Base-by-base conservation (phyloP, 1,140 invertebrate species). In the Drosophila kurseongensis region DNA sequence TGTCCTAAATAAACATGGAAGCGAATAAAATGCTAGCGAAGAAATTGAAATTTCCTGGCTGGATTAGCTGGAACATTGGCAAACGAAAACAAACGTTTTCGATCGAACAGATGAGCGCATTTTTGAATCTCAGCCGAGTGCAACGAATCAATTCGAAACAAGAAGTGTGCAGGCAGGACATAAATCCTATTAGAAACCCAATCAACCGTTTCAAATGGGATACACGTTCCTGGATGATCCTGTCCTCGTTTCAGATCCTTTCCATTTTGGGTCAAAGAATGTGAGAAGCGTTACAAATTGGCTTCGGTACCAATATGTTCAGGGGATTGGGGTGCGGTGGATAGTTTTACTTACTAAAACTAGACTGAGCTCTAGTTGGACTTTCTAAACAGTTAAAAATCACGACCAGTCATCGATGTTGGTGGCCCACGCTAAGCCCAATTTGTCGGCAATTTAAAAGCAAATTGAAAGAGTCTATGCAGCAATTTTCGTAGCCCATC, bases 41-140 rank as follows among this genome's bases (percentile, higher is more conserved):
- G 63, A 84, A 90, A 84, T 88, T 72, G 54, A 18, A 82, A 88
- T 88, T 88, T 89, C 84, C 76, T 78, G 80, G 68, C 62, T 63
- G 66, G 76, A 89, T 65, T 72, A 88, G 62, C 85, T 88, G 85
- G 79, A 88, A 89, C 76, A 90, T 89, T 90, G 80, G 67, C 68
- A 48, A 77, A 80, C n/a, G 45, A 75, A 89, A 88, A 88, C 84
- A 88, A 84, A 77, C 72, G 29, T 27, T 35, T 4, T 41, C 42
- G 47, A 58, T 63, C 42, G 23, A 47, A 48, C 50, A 85, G 61
- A 71, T 67, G 74, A 82, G 52, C 63, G 69, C 63, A 51, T 80
- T 75, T 89, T 88, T 89, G 85, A 88, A 88, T 89, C 50, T 61
- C 74, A 89, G 52, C 77, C 63, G 78, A 88, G 68, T 80, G 80